phyloP scores from a whole-genome alignment of 2,113 vertebrate species.

The Arothron firmamentum region DNA sequence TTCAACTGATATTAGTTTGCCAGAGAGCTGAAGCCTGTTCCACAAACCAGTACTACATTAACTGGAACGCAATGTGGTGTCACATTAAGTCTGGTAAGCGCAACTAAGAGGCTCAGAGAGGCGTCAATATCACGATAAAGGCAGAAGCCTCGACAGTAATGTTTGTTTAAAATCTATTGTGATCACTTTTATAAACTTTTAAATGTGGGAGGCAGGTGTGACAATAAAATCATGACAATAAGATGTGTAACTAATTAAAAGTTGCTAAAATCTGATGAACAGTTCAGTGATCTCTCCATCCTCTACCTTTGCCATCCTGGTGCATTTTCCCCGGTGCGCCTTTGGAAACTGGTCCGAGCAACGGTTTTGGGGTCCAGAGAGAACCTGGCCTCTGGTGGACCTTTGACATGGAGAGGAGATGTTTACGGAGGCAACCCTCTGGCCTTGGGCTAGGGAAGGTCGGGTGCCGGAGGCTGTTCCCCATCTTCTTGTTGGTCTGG shows the following conservation, averaged over 20 bases:
- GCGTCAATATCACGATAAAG: conserved; percentile 4
- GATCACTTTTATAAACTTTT: background rate
- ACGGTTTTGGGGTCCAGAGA: conserved; percentile 81
- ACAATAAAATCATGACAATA: background rate
- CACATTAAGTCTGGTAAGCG: conserved; percentile 23
- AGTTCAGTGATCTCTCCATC: background rate
- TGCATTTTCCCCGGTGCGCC: conserved; percentile 35
- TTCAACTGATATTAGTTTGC: conserved; percentile 24
- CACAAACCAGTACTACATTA: background rate
- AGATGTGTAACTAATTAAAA: background rate
- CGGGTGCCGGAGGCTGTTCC: conserved; percentile 71
- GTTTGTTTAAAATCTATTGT: background rate
- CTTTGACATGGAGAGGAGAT: conserved; percentile 72
- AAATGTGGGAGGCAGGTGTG: conserved; percentile 3
- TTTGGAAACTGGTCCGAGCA: conserved; percentile 50
- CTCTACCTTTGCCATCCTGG: conserved; percentile 63
- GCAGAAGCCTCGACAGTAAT: background rate
- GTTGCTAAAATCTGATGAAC: too few species aligned
- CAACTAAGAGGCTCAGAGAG: conserved; percentile 33
- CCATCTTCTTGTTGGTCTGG: conserved; percentile 74
- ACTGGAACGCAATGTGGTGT: conserved; percentile 18
- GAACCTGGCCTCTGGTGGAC: conserved; percentile 75
- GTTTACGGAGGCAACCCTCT: conserved; percentile 70
- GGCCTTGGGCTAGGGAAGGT: conserved; percentile 23
- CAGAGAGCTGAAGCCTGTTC: conserved; percentile 5